Percentiles rank a stretch among this genome's conserved stretches.
phyloP scores from a whole-genome alignment of 2,888 invertebrate species.

The Drosophila colorata region DNA sequence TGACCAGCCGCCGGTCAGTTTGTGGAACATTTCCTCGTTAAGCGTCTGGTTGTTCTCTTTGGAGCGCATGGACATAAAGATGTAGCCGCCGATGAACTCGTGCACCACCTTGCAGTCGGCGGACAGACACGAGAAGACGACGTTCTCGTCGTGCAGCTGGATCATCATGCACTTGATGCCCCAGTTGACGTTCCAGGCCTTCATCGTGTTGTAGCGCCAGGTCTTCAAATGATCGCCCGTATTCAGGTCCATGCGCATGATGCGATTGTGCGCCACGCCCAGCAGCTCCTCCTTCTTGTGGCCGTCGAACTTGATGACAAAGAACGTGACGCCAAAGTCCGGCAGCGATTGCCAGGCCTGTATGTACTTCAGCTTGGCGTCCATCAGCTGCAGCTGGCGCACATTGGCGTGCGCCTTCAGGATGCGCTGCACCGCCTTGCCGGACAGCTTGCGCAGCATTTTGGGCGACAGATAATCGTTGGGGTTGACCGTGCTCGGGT shows the following conservation, averaged over 20 bases:
- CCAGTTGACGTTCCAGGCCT: slow-evolving; percentile 99
- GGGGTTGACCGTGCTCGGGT: slow-evolving; percentile 91
- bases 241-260: slow-evolving; percentile 97
- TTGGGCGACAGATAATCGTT: slow-evolving; percentile 96
- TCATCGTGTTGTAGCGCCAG: slow-evolving; percentile 98
- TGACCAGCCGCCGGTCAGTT: slow-evolving; percentile 98
- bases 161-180: slow-evolving; percentile 99
- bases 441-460: slow-evolving; percentile 93
- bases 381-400: slow-evolving; percentile 94
- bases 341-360: slow-evolving; percentile 99
- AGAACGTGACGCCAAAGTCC: slow-evolving; percentile 97
- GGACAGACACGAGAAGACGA: slow-evolving; percentile 97
- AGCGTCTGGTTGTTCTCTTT: slow-evolving; percentile 98
- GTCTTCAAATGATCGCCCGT: slow-evolving; percentile 98
- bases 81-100: slow-evolving; percentile 99
- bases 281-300: slow-evolving; percentile 95
- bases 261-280: slow-evolving; percentile 96
- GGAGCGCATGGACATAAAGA: slow-evolving; percentile 98
- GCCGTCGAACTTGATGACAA: slow-evolving; percentile 96
- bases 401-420: slow-evolving; percentile 99
- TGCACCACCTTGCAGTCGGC: slow-evolving; percentile 99
- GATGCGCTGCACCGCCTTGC: slow-evolving; percentile 95
- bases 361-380: slow-evolving; percentile 98
- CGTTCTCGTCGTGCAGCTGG: slow-evolving; percentile 98
- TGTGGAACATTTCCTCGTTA: slow-evolving; percentile 98